Percentiles rank a stretch among this genome's conserved stretches.
Evolutionary conservation across 2,888 invertebrate genomes (phyloP).

Genomic region (Eulithis prunata): DNA sequence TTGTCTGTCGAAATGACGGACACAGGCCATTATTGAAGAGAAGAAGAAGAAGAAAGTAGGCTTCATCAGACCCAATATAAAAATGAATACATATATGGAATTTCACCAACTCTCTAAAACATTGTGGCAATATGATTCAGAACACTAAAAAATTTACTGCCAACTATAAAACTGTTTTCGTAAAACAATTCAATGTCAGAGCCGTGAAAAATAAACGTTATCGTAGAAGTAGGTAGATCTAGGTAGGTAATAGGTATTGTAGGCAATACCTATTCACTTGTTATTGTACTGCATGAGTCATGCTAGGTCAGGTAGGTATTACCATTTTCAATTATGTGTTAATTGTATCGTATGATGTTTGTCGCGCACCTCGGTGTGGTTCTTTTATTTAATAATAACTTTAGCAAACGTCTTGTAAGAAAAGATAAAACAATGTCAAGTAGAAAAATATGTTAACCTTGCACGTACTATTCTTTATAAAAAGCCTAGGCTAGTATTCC

Average conservation of each 20-base stretch:
- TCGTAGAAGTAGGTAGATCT: constrained; percentile 19
- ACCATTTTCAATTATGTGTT: constrained; percentile 28
- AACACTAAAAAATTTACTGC: constrained; percentile 26
- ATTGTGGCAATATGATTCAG: constrained; percentile 18
- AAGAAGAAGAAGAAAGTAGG: too few species aligned
- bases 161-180: constrained; percentile 27
- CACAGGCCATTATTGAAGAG: too few species aligned
- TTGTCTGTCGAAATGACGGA: too few species aligned
- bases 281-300: constrained; percentile 28
- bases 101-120: constrained; percentile 8
- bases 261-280: constrained; percentile 12
- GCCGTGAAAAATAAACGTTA: constrained; percentile 29
- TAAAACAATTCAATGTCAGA: constrained; percentile 28
- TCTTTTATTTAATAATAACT: not conserved
- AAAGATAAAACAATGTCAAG: too few species aligned
- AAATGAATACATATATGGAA: too few species aligned
- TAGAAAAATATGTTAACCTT: too few species aligned
- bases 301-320: constrained; percentile 17
- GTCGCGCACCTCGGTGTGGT: constrained; percentile 4
- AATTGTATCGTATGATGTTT: constrained; percentile 34
- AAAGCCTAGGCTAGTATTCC: too few species aligned
- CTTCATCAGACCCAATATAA: too few species aligned
- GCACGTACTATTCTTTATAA: too few species aligned
- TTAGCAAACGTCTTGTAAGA: too few species aligned
- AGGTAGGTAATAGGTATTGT: constrained; percentile 3